These are phyloP conservation scores for Balaeniceps rex DNA, from an alignment of 2,113 vertebrate genomes.

Conservation along the genomic window DNA sequence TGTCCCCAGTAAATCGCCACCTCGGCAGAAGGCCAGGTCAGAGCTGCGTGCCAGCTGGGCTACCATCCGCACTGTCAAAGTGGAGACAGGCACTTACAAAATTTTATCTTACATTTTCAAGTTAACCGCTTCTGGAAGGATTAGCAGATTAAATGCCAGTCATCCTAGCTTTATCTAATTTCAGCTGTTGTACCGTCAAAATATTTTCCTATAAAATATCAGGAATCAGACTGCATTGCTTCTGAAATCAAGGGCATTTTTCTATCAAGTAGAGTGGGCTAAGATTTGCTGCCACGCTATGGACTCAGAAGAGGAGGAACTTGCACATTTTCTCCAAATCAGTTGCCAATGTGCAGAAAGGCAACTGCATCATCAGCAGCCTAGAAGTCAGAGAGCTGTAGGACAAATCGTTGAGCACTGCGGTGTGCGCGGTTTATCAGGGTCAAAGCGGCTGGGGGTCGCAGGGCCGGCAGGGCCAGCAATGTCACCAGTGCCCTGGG, in stretches of 20 bases:
- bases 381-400: neutral
- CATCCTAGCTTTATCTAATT: neutral
- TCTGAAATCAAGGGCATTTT: neutral
- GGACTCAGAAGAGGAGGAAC: neutral
- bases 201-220: neutral
- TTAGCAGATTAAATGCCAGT: neutral
- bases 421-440: fast-evolving
- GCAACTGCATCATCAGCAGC: neutral
- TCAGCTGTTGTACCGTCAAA: neutral
- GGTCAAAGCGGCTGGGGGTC: neutral
- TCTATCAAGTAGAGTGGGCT: neutral
- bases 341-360: neutral
- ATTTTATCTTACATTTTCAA: neutral
- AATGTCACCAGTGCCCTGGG: fast-evolving
- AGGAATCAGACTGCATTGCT: neutral
- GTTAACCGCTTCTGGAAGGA: neutral
- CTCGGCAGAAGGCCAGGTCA: neutral
- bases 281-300: neutral
- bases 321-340: neutral
- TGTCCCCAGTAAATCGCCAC: neutral
- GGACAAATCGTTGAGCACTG: fast-evolving
- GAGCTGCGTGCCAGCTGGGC: neutral
- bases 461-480: neutral
- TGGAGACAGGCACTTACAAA: neutral
- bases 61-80: neutral